Conservation (phyloP, 2,113 vertebrate species). For the Menidia beryllina region DNA sequence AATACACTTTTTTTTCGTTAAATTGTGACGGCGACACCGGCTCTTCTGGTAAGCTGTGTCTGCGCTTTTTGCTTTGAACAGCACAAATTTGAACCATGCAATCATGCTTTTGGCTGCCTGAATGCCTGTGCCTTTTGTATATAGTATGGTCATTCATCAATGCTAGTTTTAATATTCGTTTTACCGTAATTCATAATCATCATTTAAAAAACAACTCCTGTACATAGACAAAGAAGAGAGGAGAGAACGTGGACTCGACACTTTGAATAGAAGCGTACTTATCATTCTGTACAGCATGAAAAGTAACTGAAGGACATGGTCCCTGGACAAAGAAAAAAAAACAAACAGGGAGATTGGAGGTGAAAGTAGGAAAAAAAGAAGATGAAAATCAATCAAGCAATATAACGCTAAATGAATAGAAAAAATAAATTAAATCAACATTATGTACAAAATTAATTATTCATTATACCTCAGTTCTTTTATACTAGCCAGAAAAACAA, state of each 20-base stretch:
- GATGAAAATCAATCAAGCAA: constrained; percentile 13
- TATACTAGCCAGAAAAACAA: constrained; percentile 72
- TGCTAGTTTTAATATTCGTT: constrained; percentile 67
- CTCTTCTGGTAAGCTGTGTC: constrained; percentile 65
- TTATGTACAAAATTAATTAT: constrained; percentile 81
- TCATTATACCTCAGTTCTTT: constrained; percentile 73
- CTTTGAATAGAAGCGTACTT: constrained; percentile 69
- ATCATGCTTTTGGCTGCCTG: constrained; percentile 84
- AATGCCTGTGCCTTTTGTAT: constrained; percentile 80
- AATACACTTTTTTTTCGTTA: constrained; percentile 80
- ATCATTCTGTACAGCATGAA: constrained; percentile 79
- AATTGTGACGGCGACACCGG: constrained; percentile 73
- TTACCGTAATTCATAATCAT: constrained; percentile 69
- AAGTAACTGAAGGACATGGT: constrained; percentile 54
- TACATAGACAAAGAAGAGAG: constrained; percentile 78
- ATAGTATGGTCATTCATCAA: constrained; percentile 80
- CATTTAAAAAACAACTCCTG: constrained; percentile 79
- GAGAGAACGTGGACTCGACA: constrained; percentile 70
- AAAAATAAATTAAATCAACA: constrained; percentile 70
- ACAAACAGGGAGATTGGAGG: too few species aligned
- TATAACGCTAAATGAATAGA: constrained; percentile 60
- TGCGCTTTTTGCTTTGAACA: constrained; percentile 76
- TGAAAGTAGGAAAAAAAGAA: constrained; percentile 33
- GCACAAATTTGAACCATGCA: constrained; percentile 82
- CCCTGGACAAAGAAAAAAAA: constrained; percentile 54